Evolutionary conservation across 2,888 invertebrate genomes (phyloP), one percentile per base, ranked within the genome.

Genomic region (Apodemia zela): DNA sequence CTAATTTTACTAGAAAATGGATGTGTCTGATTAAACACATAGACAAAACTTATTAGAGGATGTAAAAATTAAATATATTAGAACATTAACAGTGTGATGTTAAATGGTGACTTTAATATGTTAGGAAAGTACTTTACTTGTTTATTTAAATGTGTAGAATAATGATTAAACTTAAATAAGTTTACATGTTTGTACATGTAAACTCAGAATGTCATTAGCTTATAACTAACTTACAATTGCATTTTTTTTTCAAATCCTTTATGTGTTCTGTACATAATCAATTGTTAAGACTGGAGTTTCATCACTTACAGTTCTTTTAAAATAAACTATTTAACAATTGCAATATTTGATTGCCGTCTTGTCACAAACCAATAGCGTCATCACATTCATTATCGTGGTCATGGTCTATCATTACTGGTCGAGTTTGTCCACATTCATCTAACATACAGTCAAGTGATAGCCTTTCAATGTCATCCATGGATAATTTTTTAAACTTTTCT

Each of bases 381-480:
- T 84, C 81, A 71, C 71, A 72, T 7, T 85, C 82, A 3, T 68
- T 66, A 47, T 81, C 80, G 17, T 72, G 67, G 13, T 83, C 79
- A 10, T 72, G 67, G 10, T 83, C 78, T 3, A 68, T 62, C 2
- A 68, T 62, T 1, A 69, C 63, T 2, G 74, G 70, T 8, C 70
- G 61, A 15, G 25, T 61, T 10, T 62, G 64, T 21, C 67, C 71
- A 49, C 66, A 66, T 47, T 71, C 70, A 57, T 69, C 65, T 11
- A 67, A 47, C 60, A 71, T 62, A 35, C 69, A 67, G 60, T 68
- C 67, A 8, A 66, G 54, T 25, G 67, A 63, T 25, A 79, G 80
- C 76, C 93, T 87, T 66, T 94, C 93, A 70, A 94, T 79, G 72
- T 94, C 94, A 72, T 94, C 94, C 81, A 91, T 93, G 62, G 93